Conservation (phyloP, 2,797 vertebrate genomes). For the Myotis vivesi region DNA sequence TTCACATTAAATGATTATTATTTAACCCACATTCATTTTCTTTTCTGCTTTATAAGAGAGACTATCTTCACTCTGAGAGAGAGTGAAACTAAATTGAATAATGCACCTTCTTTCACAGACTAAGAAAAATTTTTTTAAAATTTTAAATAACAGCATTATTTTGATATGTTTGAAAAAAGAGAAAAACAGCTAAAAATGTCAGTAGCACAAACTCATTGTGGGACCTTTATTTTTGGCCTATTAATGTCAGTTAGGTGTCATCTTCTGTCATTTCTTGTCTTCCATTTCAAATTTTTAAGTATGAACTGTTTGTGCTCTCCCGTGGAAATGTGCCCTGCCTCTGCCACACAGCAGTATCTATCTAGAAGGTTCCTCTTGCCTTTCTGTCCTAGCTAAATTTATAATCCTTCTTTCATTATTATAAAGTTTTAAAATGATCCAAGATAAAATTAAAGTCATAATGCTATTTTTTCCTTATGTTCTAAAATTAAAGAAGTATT, state of each 20-base stretch:
- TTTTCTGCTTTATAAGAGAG: constrained; percentile 72
- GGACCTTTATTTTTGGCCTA: background rate
- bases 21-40: constrained; percentile 67
- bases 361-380: background rate
- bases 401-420: background rate
- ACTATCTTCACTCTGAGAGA: constrained; percentile 40
- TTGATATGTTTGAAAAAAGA: background rate
- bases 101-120: constrained; percentile 49
- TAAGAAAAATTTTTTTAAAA: constrained; percentile 18
- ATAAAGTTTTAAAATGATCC: background rate
- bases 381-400: background rate
- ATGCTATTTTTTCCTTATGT: background rate
- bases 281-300: background rate
- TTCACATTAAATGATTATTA: constrained; percentile 74
- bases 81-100: constrained; percentile 53
- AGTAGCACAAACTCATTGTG: background rate
- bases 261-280: background rate
- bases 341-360: background rate
- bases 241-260: background rate
- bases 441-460: background rate
- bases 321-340: background rate
- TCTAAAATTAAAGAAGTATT: constrained; percentile 11
- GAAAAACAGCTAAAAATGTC: background rate
- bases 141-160: background rate
- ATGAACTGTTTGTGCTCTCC: background rate